A percentile compares a stretch with the other conserved stretches of the same genome.
These are phyloP conservation scores for Porites evermanni DNA, from an alignment of 92 coral and sea anemone species.

Conservation along the genomic window DNA sequence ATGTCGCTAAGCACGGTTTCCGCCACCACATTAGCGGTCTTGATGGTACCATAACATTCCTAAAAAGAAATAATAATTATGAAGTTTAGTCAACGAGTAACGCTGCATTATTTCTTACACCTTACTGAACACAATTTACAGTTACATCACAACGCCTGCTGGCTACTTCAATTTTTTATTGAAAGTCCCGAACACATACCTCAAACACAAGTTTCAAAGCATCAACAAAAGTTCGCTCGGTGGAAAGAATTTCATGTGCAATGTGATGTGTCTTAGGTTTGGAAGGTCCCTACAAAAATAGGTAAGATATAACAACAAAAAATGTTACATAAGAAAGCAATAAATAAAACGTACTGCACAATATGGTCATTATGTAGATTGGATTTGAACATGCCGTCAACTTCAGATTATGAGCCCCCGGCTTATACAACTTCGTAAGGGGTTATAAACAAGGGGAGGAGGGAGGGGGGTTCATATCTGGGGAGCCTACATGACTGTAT, in stretches of 20 bases:
- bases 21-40: conserved; percentile 80
- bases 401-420: too few relatives aligned
- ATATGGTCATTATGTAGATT: too few relatives aligned
- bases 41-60: conserved; percentile 87
- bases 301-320: not conserved
- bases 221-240: conserved; percentile 93
- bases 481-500: too few relatives aligned
- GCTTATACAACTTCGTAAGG: too few relatives aligned
- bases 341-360: not conserved
- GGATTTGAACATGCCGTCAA: too few relatives aligned
- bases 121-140: not conserved
- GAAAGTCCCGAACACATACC: conserved; percentile 50
- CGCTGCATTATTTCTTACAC: too few relatives aligned
- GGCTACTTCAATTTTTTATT: too few relatives aligned
- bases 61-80: not conserved
- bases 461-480: too few relatives aligned
- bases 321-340: not conserved
- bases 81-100: not conserved
- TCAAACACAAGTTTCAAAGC: conserved; percentile 87
- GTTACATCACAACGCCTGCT: not conserved
- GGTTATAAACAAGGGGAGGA: too few relatives aligned
- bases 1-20: conserved; percentile 80
- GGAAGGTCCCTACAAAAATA: conserved; percentile 73
- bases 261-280: conserved; percentile 90
- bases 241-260: conserved; percentile 91